Percentiles rank a stretch among this genome's conserved stretches.
Evolutionary conservation across 2,888 invertebrate species (phyloP).

Genomic region (Caenorhabditis sinica): DNA sequence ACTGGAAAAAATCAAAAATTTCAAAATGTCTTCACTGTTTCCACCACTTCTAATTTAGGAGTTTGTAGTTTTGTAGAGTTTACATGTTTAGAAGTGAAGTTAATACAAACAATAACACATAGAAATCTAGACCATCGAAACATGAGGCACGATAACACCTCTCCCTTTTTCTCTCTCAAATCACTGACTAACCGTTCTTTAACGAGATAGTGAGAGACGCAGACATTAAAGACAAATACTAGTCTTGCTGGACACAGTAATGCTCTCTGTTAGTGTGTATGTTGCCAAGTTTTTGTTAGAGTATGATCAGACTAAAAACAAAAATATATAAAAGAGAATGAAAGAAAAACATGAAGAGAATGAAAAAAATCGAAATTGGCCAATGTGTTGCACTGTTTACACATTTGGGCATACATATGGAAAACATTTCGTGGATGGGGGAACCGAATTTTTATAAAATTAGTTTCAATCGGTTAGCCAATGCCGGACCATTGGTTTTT

Average conservation of each 20-base stretch:
- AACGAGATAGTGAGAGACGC: slow-evolving; percentile 13
- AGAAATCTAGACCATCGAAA: slow-evolving; percentile 15
- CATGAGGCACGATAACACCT: not conserved
- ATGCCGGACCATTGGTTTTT: no score
- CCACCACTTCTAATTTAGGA: no score
- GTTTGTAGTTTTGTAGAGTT: no score
- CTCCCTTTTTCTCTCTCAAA: not conserved
- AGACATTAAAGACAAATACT: slow-evolving; percentile 26
- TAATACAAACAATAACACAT: not conserved
- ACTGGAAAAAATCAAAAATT: no score
- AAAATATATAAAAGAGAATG: not conserved
- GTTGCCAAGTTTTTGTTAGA: not conserved
- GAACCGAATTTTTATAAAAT: no score
- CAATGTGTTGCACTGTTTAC: slow-evolving; percentile 1
- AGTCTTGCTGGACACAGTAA: not conserved
- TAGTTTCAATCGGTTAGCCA: no score
- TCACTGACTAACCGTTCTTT: slow-evolving; percentile 19
- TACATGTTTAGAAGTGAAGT: no score
- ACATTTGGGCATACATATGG: not conserved
- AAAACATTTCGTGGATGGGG: no score
- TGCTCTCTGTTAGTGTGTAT: slow-evolving; percentile 6
- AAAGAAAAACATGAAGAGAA: not conserved
- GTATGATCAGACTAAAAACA: slow-evolving; percentile 37
- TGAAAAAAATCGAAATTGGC: no score
- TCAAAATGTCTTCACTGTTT: no score